A percentile compares a stretch with the other conserved stretches of the same genome.
These are phyloP conservation scores for Encarsia formosa DNA, from an alignment of 2,888 invertebrate species.

Conservation along the genomic window DNA sequence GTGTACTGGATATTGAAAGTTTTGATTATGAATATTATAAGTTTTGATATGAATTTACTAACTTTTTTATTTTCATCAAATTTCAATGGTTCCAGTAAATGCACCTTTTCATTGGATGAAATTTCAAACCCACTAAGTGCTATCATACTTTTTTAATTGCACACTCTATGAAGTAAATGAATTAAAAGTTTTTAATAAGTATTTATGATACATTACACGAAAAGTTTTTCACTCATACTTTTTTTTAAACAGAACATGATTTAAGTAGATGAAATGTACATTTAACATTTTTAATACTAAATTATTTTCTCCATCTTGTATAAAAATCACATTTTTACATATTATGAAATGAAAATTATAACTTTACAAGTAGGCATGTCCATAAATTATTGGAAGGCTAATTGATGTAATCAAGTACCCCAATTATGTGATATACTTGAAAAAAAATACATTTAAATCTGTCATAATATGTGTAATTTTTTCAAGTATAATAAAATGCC, in stretches of 20 bases:
- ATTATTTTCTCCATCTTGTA: constrained; percentile 14
- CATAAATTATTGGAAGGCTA: constrained; percentile 26
- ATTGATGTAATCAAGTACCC: constrained; percentile 17
- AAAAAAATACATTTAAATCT: not conserved
- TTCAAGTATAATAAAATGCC: constrained; percentile 7
- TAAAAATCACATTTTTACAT: constrained; percentile 20
- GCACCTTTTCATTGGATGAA: constrained; percentile 6
- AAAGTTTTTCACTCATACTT: constrained; percentile 10
- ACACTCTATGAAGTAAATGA: constrained; percentile 14
- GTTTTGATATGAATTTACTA: too few relatives aligned
- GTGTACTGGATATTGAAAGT: too few relatives aligned
- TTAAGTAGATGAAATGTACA: constrained; percentile 16
- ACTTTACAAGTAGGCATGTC: constrained; percentile 17
- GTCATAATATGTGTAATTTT: too few relatives aligned
- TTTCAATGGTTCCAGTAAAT: constrained; percentile 18
- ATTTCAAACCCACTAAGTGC: constrained; percentile 4
- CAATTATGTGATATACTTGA: constrained; percentile 7
- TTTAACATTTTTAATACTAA: constrained; percentile 11
- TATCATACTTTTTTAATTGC: not conserved
- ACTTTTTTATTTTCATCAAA: constrained; percentile 1
- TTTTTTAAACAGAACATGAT: constrained; percentile 12
- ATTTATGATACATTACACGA: constrained; percentile 18
- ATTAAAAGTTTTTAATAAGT: constrained; percentile 20
- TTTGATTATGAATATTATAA: too few relatives aligned
- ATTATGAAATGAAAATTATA: constrained; percentile 19